phyloP scores from a whole-genome alignment of 1,140 invertebrate species.

The Episyrphus balteatus region DNA sequence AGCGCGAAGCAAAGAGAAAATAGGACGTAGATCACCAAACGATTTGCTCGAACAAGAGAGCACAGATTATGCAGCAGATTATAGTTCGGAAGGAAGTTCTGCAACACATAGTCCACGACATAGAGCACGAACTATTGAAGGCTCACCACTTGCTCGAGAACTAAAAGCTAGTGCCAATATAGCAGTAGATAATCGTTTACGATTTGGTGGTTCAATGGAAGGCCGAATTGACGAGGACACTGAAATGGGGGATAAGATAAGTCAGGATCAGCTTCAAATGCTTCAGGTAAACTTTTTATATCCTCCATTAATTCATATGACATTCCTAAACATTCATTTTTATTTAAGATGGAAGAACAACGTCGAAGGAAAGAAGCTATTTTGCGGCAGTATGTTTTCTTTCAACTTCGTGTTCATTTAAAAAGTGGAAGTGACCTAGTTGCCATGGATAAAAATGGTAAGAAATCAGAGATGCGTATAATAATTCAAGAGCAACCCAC shows the following conservation, averaged over 20 bases:
- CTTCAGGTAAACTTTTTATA: slow-evolving; percentile 19
- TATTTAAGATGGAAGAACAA: slow-evolving; percentile 43
- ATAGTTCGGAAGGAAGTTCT: slow-evolving; percentile 59
- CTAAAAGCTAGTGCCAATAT: slow-evolving; percentile 31
- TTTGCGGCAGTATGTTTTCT: slow-evolving; percentile 76
- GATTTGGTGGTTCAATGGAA: slow-evolving; percentile 36
- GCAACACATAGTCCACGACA: slow-evolving; percentile 57
- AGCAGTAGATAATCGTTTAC: slow-evolving; percentile 27
- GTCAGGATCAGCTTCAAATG: slow-evolving; percentile 15
- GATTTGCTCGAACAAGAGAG: slow-evolving; percentile 40
- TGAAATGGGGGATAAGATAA: slow-evolving; percentile 14
- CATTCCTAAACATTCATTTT: too few relatives aligned
- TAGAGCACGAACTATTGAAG: slow-evolving; percentile 34
- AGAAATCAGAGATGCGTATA: slow-evolving; percentile 35
- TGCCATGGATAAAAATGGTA: slow-evolving; percentile 91
- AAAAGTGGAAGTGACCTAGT: slow-evolving; percentile 78
- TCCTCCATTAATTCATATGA: too few relatives aligned
- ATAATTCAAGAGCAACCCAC: neutral
- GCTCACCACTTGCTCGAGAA: slow-evolving; percentile 25
- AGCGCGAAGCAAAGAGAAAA: slow-evolving; percentile 48
- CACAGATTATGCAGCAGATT: slow-evolving; percentile 61
- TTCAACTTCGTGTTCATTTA: slow-evolving; percentile 78
- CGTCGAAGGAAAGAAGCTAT: slow-evolving; percentile 54
- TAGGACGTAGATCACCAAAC: slow-evolving; percentile 38
- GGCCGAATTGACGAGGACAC: slow-evolving; percentile 34